phyloP scores from a whole-genome alignment of 1,140 invertebrate species.

The Lepidotrigona ventralis region DNA sequence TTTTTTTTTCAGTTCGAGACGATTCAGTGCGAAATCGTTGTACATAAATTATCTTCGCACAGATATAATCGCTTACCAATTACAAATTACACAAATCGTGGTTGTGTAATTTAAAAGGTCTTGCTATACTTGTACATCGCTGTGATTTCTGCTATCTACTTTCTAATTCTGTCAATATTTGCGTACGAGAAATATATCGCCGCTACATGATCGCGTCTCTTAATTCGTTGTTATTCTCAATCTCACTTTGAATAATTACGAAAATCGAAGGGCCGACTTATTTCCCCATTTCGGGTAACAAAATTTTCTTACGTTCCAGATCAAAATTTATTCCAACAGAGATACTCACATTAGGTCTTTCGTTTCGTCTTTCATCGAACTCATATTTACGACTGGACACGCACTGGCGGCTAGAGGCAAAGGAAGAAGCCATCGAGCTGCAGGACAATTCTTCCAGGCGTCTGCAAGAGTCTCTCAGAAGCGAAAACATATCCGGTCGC shows the following conservation, averaged over 20 bases:
- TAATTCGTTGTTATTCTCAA: too few relatives aligned
- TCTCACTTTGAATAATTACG: not conserved
- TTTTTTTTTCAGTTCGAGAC: not conserved
- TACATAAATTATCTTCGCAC: conserved; percentile 17
- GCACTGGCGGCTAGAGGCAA: not conserved
- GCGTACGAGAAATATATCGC: not conserved
- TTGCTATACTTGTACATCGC: not conserved
- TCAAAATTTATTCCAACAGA: not conserved
- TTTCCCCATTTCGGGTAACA: not conserved
- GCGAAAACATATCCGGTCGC: not conserved
- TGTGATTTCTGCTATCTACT: not conserved
- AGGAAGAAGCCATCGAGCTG: conserved; percentile 6
- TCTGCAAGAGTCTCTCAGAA: not conserved
- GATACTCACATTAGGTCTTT: not conserved
- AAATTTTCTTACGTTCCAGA: not conserved
- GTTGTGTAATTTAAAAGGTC: not conserved
- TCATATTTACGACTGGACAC: not conserved
- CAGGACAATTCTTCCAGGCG: not conserved
- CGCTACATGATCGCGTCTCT: too few relatives aligned
- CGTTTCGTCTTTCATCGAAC: not conserved
- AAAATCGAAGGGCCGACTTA: not conserved
- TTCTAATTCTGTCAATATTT: not conserved
- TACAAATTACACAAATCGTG: too few relatives aligned
- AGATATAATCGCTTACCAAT: conserved; percentile 16
- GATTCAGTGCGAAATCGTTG: not conserved